phyloP scores from a whole-genome alignment of 1,140 invertebrate species.

The Oreohelix idahoensis region DNA sequence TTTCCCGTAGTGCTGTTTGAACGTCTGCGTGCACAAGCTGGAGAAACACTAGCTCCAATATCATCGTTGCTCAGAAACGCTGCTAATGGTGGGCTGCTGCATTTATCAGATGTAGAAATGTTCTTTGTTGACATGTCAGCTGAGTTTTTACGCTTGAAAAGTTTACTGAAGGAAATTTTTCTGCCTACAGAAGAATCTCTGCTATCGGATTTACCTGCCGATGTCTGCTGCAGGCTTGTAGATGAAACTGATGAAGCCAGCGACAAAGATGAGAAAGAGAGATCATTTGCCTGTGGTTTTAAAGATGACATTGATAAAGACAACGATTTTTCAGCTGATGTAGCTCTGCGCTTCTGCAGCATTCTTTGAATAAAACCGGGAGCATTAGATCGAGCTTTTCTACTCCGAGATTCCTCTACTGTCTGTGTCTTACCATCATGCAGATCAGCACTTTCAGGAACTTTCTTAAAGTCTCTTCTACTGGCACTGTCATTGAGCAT shows the following conservation, averaged over 20 bases:
- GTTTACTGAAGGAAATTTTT: constrained; percentile 59
- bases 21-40: not conserved
- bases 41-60: constrained; percentile 47
- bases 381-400: constrained; percentile 45
- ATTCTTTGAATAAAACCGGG: constrained; percentile 61
- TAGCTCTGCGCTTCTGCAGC: constrained; percentile 56
- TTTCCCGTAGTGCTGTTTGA: too few species aligned
- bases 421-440: not conserved
- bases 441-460: not conserved
- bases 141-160: constrained; percentile 61
- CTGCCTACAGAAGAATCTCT: constrained; percentile 46
- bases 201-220: constrained; percentile 34
- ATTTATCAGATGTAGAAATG: not conserved
- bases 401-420: constrained; percentile 15
- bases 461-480: not conserved
- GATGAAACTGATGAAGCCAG: not conserved
- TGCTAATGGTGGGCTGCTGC: constrained; percentile 37
- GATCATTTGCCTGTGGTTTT: constrained; percentile 2
- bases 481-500: not conserved
- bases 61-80: constrained; percentile 62
- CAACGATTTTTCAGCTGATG: constrained; percentile 45
- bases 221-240: not conserved
- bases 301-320: not conserved
- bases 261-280: constrained; percentile 16
- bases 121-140: constrained; percentile 39